phyloP scores from a whole-genome alignment of 2,113 vertebrate genomes.

The Menura novaehollandiae region DNA sequence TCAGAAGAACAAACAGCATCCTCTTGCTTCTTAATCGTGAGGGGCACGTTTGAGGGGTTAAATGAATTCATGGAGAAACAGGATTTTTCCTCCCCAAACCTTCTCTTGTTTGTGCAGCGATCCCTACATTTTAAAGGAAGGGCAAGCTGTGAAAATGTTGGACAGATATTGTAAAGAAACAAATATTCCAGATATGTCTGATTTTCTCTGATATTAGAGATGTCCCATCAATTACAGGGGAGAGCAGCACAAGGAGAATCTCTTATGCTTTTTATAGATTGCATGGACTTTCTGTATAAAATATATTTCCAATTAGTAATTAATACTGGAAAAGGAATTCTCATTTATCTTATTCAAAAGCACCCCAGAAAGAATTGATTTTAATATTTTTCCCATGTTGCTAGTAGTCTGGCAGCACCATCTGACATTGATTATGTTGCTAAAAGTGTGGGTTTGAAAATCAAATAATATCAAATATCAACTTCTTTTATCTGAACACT shows the following conservation, averaged over 20 bases:
- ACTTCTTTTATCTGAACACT: neutral
- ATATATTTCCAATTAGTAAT: neutral
- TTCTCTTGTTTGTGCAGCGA: accelerated
- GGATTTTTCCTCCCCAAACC: neutral
- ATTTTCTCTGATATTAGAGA: neutral
- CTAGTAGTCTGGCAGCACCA: neutral
- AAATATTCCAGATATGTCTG: neutral
- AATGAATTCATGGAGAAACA: neutral
- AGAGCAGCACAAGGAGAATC: neutral
- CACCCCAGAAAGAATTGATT: neutral
- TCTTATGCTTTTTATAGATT: neutral
- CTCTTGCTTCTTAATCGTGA: neutral
- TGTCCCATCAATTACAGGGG: neutral
- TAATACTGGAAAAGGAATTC: neutral
- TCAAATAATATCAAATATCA: neutral
- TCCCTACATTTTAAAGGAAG: neutral
- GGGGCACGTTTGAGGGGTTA: neutral
- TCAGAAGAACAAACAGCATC: neutral
- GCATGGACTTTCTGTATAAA: neutral
- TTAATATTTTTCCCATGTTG: neutral
- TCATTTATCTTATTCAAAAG: neutral
- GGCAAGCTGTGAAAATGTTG: neutral
- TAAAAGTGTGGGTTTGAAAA: neutral
- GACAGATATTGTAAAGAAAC: neutral
- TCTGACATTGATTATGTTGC: neutral